A percentile compares a stretch with the other conserved stretches of the same genome.
These are phyloP conservation scores for Meganola albula DNA, from an alignment of 2,888 invertebrate genomes.

Conservation along the genomic window DNA sequence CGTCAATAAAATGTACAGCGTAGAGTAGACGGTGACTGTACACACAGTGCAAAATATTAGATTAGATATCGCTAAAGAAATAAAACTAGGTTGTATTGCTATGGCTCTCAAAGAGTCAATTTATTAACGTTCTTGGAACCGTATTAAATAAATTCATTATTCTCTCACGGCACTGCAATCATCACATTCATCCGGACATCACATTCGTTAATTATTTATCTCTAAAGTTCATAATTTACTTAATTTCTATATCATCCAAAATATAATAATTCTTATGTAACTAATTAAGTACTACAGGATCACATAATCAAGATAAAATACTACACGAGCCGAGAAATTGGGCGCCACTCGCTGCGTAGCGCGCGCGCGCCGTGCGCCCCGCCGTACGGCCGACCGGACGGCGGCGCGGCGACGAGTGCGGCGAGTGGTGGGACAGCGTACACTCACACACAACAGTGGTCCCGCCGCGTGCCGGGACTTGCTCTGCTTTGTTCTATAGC, in stretches of 20 bases:
- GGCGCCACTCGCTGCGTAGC: slow-evolving; percentile 1
- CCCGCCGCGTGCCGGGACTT: no score
- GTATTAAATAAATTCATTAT: slow-evolving; percentile 42
- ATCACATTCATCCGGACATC: slow-evolving; percentile 34
- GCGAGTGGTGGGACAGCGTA: no score
- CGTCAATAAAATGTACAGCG: background rate
- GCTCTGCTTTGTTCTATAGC: no score
- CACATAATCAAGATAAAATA: slow-evolving; percentile 39
- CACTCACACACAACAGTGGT: no score
- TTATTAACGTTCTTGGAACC: slow-evolving; percentile 64
- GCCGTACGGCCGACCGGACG: background rate
- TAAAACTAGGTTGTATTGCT: slow-evolving; percentile 23
- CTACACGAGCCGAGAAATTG: slow-evolving; percentile 19
- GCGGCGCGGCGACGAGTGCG: no score
- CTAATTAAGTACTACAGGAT: slow-evolving; percentile 37
- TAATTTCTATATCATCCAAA: slow-evolving; percentile 32
- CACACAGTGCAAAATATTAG: background rate
- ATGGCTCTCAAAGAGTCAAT: slow-evolving; percentile 60
- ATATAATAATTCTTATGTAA: slow-evolving; percentile 37
- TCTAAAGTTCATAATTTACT: slow-evolving; percentile 21
- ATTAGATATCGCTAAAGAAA: slow-evolving; percentile 13
- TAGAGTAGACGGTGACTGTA: background rate
- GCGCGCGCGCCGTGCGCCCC: background rate
- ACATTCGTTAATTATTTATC: slow-evolving; percentile 23
- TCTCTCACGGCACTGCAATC: slow-evolving; percentile 25